Base-by-base conservation (phyloP, 2,888 invertebrate genomes). In the Sarcophaga variegata region DNA sequence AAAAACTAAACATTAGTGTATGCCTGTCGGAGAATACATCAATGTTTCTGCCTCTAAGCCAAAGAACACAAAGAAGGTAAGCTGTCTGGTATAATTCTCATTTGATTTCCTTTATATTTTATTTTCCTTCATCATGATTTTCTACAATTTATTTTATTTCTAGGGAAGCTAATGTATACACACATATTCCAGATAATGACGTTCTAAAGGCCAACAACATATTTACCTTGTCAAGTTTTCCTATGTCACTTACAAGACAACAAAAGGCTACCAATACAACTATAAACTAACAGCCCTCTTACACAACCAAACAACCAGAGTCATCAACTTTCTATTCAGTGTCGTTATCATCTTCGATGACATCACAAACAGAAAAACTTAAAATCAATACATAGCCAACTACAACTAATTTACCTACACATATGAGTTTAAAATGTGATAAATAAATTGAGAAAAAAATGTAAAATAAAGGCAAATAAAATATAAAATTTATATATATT, bases 401-500 rank as follows among this genome's bases (percentile, higher is more conserved):
- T 37, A 37, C 37, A 37, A 37, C 37, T 0, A 10, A 8, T 1
- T 37, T 37, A 37, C 37, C 10, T 37, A 10, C 37, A 37, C 10
- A 37, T 37, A 37, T 8, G 37, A 37, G 37, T 37, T 6, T 37
- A 22, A 22, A 22, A 22, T 8, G 8, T 37, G 37, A 37, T 37
- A 10, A 37, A 37, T 8, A 10, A 64, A 8, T 27, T 17, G 22
- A 5, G 22, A 8, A 25, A 3, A 66, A 64, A 78, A 47, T 25
- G 2, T 37, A 2, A 37, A 67, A 17, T 10, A 14, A 67, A 67
- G 14, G 8, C 37, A 10, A 37, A 37, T 2, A 37, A 37, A 37
- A 37, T 37, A 37, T 37, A 3, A 70, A 47, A 60, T 66, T 47
- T 47, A 27, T 60, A 59, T 72, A 45, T 72, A 6, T 22, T 72